Base-by-base conservation (phyloP, 92 coral and sea anemone species). In the Palythoa heliodiscus region DNA sequence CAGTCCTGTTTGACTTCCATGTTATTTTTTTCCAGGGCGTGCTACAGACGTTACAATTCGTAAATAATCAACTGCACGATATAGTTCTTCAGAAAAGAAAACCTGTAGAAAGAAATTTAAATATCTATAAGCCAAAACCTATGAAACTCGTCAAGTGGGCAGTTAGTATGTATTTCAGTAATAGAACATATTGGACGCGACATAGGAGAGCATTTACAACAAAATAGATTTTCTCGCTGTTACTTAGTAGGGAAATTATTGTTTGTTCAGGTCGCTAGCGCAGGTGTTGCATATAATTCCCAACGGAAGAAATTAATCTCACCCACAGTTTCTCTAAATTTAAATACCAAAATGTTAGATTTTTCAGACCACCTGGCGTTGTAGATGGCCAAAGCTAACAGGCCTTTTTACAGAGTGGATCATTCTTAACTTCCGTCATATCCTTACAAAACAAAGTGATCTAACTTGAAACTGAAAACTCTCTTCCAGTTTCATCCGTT, bases 251-350 rank as follows among this genome's bases (percentile, higher is more conserved):
- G 61, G 17, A 66, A 63, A 19, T 23, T 64, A 39, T 43, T 80
- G 63, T 80, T 80, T 80, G 84, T 12, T 64, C 39, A 63, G 12
- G 1, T 53, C 47, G 43, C 22, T 20, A 1, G 74, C 48, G 84
- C 84, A 80, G 84, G 84, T 80, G 84, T 20, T 14, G 4, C 22
- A 10, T 0, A 14, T 22, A 64, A 64, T 63, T 25, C 43, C 5
- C 55, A 80, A 43, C 84, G 84, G 84, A 80, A 80, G 74, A 66
- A 20, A 80, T 63, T 80, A 80, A 80, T 66, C 74, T 80, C 48
- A 52, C 84, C 84, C 66, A 80, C 74, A 48, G 67, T 60, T 64
- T 66, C n/a, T 64, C 37, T 16, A 66, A 80, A 80, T 80, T 80
- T 80, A 80, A 80, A 80, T 80, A 76, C 73, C 74, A 80, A 80